Percentiles rank a stretch among this genome's conserved stretches.
These are phyloP conservation scores for Phaetusa simplex DNA, from an alignment of 2,113 vertebrate genomes.

Conservation along the genomic window DNA sequence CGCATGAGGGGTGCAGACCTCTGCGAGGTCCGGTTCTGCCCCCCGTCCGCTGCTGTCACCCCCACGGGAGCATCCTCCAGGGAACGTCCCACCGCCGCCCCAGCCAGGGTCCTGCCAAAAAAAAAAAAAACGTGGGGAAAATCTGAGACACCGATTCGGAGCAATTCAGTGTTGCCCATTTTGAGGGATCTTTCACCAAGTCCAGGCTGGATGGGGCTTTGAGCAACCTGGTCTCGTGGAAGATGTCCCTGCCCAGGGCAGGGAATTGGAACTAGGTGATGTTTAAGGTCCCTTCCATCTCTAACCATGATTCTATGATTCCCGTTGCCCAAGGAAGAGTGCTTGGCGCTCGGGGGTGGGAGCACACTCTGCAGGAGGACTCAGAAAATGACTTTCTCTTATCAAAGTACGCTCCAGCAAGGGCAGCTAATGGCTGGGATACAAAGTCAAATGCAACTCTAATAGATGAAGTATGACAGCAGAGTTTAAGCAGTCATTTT, in stretches of 20 bases:
- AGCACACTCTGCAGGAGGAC: not conserved
- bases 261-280: not conserved
- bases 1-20: accelerated
- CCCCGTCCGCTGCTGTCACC: accelerated
- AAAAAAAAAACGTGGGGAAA: not conserved
- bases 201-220: not conserved
- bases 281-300: too few species aligned
- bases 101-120: not conserved
- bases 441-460: accelerated
- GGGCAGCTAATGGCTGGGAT: not conserved
- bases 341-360: accelerated
- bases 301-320: too few species aligned
- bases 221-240: not conserved
- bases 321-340: accelerated
- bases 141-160: accelerated
- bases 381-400: not conserved
- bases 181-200: not conserved
- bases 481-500: not conserved
- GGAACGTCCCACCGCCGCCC: not conserved
- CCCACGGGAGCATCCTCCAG: not conserved
- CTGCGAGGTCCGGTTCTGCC: not conserved
- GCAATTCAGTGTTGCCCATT: accelerated
- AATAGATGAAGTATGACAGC: not conserved
- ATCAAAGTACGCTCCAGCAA: accelerated
- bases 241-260: not conserved